phyloP scores from a whole-genome alignment of 2,888 invertebrate species.

The Acrobasis consociella region DNA sequence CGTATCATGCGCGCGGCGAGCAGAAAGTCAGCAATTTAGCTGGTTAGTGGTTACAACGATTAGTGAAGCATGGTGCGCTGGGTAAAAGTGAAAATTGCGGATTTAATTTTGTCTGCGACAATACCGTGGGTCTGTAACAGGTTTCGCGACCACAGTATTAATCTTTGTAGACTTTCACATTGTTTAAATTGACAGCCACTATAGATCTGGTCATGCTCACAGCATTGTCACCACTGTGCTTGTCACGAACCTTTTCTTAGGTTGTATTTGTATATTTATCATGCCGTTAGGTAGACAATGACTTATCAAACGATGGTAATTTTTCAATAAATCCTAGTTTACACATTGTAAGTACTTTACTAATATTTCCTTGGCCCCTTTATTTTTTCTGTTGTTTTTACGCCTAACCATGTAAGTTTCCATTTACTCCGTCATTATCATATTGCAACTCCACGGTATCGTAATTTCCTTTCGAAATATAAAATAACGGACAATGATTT shows the following conservation, averaged over 20 bases:
- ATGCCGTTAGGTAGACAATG: too few species aligned
- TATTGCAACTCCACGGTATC: not conserved
- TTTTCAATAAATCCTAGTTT: too few species aligned
- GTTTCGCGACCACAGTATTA: constrained; percentile 48
- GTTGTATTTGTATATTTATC: too few species aligned
- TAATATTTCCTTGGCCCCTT: too few species aligned
- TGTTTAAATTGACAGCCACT: constrained; percentile 30
- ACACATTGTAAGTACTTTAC: too few species aligned
- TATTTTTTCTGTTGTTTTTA: too few species aligned
- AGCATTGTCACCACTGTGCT: not conserved
- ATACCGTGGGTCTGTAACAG: constrained; percentile 33
- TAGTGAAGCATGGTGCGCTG: constrained; percentile 60
- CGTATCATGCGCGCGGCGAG: constrained; percentile 31
- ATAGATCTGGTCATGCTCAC: constrained; percentile 3
- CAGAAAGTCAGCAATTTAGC: constrained; percentile 67
- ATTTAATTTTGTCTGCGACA: constrained; percentile 42
- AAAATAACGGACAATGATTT: constrained; percentile 51
- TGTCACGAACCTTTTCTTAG: constrained; percentile 9
- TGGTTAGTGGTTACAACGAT: constrained; percentile 55
- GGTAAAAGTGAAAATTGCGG: constrained; percentile 68
- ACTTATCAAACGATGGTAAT: too few species aligned
- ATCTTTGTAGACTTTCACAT: constrained; percentile 45
- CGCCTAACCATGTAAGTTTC: too few species aligned
- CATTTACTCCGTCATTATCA: not conserved
- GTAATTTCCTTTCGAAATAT: constrained; percentile 28